These are phyloP conservation scores for Andricus grossulariae DNA, from an alignment of 1,140 invertebrate species.

Conservation along the genomic window DNA sequence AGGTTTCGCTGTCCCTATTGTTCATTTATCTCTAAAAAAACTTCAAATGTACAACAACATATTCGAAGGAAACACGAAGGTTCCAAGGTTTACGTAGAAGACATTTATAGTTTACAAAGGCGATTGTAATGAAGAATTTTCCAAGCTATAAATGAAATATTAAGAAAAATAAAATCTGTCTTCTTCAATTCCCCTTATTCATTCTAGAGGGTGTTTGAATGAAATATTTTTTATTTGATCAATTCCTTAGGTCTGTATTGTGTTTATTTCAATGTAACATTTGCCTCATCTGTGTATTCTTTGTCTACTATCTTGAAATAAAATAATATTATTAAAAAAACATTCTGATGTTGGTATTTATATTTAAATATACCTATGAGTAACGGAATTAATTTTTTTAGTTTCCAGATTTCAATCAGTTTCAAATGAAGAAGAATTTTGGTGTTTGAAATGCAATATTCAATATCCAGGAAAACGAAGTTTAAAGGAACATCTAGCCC, in stretches of 20 bases:
- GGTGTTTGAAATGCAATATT: background rate
- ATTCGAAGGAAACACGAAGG: slow-evolving; percentile 22
- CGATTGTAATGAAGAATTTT: background rate
- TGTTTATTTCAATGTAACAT: no score
- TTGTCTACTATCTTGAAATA: no score
- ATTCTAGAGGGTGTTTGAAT: background rate
- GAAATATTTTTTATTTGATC: no score
- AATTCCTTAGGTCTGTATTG: no score
- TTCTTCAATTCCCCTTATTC: background rate
- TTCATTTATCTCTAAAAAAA: slow-evolving; percentile 2
- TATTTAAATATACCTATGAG: no score
- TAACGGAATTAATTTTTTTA: background rate
- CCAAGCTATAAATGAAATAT: background rate
- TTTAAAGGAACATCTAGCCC: background rate
- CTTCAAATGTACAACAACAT: slow-evolving; percentile 16
- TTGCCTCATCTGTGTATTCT: no score
- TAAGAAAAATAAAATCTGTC: background rate
- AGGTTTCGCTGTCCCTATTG: slow-evolving; percentile 4
- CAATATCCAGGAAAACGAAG: slow-evolving; percentile 3
- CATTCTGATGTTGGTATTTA: no score
- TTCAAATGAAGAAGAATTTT: background rate
- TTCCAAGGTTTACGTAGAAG: slow-evolving; percentile 1
- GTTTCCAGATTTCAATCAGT: background rate
- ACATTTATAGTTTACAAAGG: slow-evolving; percentile 10
- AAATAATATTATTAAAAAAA: no score